Percentiles rank a stretch among this genome's conserved stretches.
These are phyloP conservation scores for Drosophila baimaii DNA, from an alignment of 1,140 invertebrate genomes.

Conservation along the genomic window DNA sequence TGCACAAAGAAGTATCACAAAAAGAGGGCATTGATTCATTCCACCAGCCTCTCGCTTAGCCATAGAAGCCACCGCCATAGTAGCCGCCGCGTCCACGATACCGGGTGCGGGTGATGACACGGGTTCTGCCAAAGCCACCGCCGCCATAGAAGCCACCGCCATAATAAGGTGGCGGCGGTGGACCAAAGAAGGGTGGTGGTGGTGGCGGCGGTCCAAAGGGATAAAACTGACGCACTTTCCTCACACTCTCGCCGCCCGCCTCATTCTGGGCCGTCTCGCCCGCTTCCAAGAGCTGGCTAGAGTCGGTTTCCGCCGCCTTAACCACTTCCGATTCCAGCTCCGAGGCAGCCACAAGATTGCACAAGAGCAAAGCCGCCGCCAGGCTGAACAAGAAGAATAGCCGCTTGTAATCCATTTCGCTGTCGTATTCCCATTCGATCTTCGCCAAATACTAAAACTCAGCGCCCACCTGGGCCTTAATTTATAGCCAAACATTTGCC, in stretches of 20 bases:
- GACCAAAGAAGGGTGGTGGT: conserved; percentile 67
- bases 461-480: conserved; percentile 32
- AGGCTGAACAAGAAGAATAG: conserved; percentile 40
- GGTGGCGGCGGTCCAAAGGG: conserved; percentile 44
- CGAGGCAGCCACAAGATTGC: neutral
- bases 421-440: conserved; percentile 28
- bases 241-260: conserved; percentile 37
- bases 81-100: conserved; percentile 65
- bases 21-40: conserved; percentile 1
- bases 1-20: conserved; percentile 68
- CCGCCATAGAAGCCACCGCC: conserved; percentile 55
- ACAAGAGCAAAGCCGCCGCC: conserved; percentile 7
- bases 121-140: conserved; percentile 67
- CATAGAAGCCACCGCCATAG: conserved; percentile 72
- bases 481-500: conserved; percentile 64
- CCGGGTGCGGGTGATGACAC: conserved; percentile 68
- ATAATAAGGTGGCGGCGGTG: conserved; percentile 61
- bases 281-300: conserved; percentile 27
- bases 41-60: conserved; percentile 36
- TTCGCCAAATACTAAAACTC: conserved; percentile 46
- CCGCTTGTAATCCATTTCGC: conserved; percentile 54
- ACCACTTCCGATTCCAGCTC: conserved; percentile 8
- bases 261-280: conserved; percentile 43
- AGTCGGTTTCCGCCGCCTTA: neutral
- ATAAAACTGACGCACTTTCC: conserved; percentile 71